phyloP scores from a whole-genome alignment of 2,113 vertebrate genomes.

The Ceuthmochares aereus region DNA sequence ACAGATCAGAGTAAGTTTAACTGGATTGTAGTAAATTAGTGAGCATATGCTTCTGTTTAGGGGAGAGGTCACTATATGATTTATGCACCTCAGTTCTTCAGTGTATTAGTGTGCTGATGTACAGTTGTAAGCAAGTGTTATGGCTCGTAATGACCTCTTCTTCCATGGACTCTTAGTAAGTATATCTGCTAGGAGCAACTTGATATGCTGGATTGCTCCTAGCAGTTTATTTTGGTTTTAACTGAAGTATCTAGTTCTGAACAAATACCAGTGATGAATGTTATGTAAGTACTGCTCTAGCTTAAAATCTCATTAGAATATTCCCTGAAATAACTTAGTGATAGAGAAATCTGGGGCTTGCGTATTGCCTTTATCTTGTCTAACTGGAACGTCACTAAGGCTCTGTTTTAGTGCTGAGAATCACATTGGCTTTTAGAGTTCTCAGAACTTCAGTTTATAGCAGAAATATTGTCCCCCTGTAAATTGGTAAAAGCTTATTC shows the following conservation, averaged over 20 bases:
- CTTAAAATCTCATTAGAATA: slow-evolving; percentile 42
- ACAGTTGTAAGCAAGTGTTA: not conserved
- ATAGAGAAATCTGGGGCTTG: slow-evolving; percentile 1
- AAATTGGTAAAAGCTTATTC: not conserved
- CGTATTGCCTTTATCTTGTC: not conserved
- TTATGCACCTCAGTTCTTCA: not conserved
- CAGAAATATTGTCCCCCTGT: not conserved
- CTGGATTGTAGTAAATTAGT: not conserved
- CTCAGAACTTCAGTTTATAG: not conserved
- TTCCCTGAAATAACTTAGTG: slow-evolving; percentile 34
- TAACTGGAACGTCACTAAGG: not conserved
- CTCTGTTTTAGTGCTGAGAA: not conserved
- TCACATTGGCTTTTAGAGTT: not conserved
- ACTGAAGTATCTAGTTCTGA: not conserved
- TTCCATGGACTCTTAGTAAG: not conserved
- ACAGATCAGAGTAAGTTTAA: not conserved
- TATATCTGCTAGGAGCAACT: not conserved
- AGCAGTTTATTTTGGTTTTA: slow-evolving; percentile 33
- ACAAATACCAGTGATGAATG: slow-evolving; percentile 23
- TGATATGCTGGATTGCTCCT: not conserved
- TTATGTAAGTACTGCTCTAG: slow-evolving; percentile 9
- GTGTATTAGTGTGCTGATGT: not conserved
- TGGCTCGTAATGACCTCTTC: not conserved
- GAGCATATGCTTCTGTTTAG: not conserved
- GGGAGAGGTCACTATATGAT: not conserved